Evolutionary conservation across 1,140 invertebrate genomes (phyloP).

Genomic region (Nebria ingens): DNA sequence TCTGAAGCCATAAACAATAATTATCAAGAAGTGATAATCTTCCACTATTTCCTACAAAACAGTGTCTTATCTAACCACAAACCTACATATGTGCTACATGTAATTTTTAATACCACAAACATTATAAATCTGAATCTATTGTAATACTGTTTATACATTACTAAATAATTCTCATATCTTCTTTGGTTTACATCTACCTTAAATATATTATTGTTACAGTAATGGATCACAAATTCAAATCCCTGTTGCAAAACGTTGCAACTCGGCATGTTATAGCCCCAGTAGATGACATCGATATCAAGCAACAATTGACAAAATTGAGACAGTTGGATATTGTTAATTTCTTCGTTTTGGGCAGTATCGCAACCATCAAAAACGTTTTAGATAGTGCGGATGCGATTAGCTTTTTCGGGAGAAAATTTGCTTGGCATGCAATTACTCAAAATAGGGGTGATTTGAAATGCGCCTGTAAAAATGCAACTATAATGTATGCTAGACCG

Average conservation of each 20-base stretch:
- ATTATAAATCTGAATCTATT: too few species aligned
- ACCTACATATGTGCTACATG: too few species aligned
- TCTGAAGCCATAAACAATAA: too few species aligned
- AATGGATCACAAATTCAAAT: constrained; percentile 89
- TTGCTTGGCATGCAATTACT: constrained; percentile 54
- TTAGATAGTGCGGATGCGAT: constrained; percentile 38
- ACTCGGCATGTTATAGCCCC: constrained; percentile 72
- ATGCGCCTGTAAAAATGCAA: constrained; percentile 57
- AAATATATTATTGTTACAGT: too few species aligned
- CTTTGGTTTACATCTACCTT: too few species aligned
- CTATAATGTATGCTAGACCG: constrained; percentile 54
- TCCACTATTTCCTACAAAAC: too few species aligned
- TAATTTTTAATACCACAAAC: too few species aligned
- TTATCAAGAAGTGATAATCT: too few species aligned
- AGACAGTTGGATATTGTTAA: constrained; percentile 77
- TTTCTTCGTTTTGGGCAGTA: constrained; percentile 68
- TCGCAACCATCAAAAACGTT: constrained; percentile 56
- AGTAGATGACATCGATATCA: constrained; percentile 41
- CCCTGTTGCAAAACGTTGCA: constrained; percentile 74
- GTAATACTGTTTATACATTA: too few species aligned
- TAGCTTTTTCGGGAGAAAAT: constrained; percentile 39
- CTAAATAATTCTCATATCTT: too few species aligned
- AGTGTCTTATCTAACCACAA: too few species aligned
- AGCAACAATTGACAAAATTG: constrained; percentile 55
- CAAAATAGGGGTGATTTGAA: constrained; percentile 55